phyloP scores from a whole-genome alignment of 2,797 vertebrate genomes.

The Dryobates pubescens region DNA sequence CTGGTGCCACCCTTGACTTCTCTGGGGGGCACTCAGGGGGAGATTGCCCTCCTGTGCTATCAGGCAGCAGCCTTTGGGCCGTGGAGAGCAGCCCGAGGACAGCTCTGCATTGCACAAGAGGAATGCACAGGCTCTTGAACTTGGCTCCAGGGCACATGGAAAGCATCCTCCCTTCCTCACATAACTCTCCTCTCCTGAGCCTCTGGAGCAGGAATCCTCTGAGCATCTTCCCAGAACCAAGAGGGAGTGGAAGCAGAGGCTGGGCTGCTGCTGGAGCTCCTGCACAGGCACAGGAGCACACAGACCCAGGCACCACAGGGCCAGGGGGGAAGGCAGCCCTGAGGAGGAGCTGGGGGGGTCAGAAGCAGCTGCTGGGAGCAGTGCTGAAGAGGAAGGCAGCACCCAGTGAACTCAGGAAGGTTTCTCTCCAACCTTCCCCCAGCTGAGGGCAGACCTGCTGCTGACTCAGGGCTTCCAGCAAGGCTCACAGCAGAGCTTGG shows the following conservation, averaged over 20 bases:
- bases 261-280: no score
- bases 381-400: background rate
- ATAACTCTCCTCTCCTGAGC: background rate
- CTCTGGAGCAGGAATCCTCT: background rate
- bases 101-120: background rate
- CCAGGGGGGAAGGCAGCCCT: rapidly evolving
- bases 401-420: background rate
- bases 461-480: background rate
- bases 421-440: background rate
- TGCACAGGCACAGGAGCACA: background rate
- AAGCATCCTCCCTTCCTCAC: background rate
- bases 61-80: background rate
- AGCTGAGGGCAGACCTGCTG: background rate
- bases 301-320: background rate
- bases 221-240: background rate
- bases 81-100: background rate
- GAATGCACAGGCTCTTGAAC: background rate
- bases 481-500: background rate
- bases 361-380: background rate
- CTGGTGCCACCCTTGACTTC: background rate
- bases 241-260: no score
- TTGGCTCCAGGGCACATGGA: background rate
- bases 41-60: background rate
- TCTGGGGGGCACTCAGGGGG: background rate
- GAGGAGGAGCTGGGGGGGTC: background rate